These are phyloP conservation scores for Merluccius polli DNA, from an alignment of 2,797 vertebrate species.

Conservation along the genomic window DNA sequence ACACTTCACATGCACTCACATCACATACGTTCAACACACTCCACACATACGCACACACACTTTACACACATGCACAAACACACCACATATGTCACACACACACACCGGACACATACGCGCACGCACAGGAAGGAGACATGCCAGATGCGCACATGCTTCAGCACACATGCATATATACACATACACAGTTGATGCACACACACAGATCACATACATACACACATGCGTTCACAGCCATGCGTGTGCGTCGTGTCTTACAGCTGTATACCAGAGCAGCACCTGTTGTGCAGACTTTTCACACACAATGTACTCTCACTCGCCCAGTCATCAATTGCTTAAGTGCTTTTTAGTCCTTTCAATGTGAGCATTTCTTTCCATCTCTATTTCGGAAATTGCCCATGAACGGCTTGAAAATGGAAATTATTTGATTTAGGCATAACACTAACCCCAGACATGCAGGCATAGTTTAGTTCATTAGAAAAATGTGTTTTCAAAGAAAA, in stretches of 20 bases:
- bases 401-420: conserved; percentile 4
- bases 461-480: conserved; percentile 1
- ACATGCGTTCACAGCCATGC: background rate
- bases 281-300: background rate
- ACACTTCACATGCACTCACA: no score
- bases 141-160: background rate
- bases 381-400: background rate
- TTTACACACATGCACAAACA: background rate
- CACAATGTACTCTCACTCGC: background rate
- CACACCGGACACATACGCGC: background rate
- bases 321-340: background rate
- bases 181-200: background rate
- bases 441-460: background rate
- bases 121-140: background rate
- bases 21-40: background rate
- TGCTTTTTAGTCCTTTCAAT: conserved; percentile 2
- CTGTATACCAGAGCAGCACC: background rate
- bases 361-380: background rate
- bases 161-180: background rate
- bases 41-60: background rate
- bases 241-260: background rate
- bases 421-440: background rate
- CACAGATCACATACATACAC: background rate
- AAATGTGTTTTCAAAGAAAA: background rate
- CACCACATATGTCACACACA: background rate